Base-by-base conservation (phyloP, 2,113 vertebrate genomes). In the Reinhardtius hippoglossoides region DNA sequence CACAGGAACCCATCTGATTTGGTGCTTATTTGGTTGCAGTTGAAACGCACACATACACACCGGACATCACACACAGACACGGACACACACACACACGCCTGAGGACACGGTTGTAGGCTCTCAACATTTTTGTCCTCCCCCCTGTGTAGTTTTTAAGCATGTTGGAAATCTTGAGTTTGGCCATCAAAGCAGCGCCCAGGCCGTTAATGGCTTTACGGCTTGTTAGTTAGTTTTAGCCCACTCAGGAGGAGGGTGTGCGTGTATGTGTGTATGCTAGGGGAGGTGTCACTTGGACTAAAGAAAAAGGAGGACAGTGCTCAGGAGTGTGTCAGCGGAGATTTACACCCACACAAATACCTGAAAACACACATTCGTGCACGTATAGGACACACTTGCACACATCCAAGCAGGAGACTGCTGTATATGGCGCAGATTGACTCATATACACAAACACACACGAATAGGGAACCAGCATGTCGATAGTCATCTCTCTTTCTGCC, bases 401-500 rank as follows among this genome's bases (percentile, higher is more conserved):
- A 46, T 14, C 7, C 44, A 16, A 55, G 55, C 52, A 60, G 27
- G 57, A 57, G 21, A 35, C 16, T 7, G 40, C n/a, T 69, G 63
- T 70, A 63, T 65, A 27, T 50, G 59, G 26, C 44, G 44, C 50
- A 64, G 66, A 80, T 52, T 80, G 79, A 80, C 64, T 78, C 77
- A 67, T 61, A 67, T 61, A 71, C 82, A 84, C 66, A 81, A 77
- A 84, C 54, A 62, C 67, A 74, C 63, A 71, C 59, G 18, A 68
- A 82, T 82, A 16, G 62, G 83, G 79, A 79, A 81, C 40, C 79
- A 73, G 76, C 79, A 65, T 78, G 84, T 81, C 78, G 87, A 91
- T 88, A 89, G 80, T 76, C 85, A 90, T 91, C 92, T 88, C 85
- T 90, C 82, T 81, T 52, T 86, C 81, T 87, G 60, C 55, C 75